phyloP scores from a whole-genome alignment of 2,888 invertebrate species.

The Drosophila borborema region DNA sequence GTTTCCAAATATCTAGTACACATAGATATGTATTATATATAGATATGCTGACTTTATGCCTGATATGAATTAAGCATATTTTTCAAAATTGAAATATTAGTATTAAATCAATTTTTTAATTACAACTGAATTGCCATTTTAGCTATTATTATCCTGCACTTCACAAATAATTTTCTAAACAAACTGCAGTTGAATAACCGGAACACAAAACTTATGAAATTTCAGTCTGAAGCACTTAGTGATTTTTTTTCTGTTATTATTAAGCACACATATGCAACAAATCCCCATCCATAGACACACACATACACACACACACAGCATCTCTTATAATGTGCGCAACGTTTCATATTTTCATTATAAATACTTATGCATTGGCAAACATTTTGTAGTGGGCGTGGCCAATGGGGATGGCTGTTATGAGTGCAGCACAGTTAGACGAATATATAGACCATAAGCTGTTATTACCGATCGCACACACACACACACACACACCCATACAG shows the following conservation, averaged over 20 bases:
- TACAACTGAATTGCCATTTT: neutral
- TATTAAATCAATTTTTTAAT: neutral
- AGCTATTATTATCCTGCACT: neutral
- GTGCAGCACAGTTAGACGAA: conserved; percentile 18
- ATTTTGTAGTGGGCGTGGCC: conserved; percentile 22
- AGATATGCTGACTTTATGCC: neutral
- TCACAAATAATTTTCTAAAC: conserved; percentile 3
- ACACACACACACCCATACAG: conserved; percentile 35
- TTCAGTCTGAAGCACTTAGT: conserved; percentile 46
- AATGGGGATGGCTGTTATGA: neutral
- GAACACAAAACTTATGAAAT: conserved; percentile 45
- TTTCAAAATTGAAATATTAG: neutral
- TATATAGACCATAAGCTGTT: conserved; percentile 39
- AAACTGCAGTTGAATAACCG: conserved; percentile 5
- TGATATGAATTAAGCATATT: neutral
- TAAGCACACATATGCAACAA: conserved; percentile 35
- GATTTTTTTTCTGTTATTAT: conserved; percentile 61
- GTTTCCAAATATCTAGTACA: too few relatives aligned
- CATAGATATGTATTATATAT: too few relatives aligned
- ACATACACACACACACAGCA: conserved; percentile 21
- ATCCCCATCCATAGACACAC: conserved; percentile 10
- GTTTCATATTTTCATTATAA: conserved; percentile 75
- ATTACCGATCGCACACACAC: conserved; percentile 51
- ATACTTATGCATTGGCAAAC: conserved; percentile 52
- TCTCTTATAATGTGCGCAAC: conserved; percentile 70